phyloP scores from a whole-genome alignment of 1,140 invertebrate species.

The Brachionus sp. region DNA sequence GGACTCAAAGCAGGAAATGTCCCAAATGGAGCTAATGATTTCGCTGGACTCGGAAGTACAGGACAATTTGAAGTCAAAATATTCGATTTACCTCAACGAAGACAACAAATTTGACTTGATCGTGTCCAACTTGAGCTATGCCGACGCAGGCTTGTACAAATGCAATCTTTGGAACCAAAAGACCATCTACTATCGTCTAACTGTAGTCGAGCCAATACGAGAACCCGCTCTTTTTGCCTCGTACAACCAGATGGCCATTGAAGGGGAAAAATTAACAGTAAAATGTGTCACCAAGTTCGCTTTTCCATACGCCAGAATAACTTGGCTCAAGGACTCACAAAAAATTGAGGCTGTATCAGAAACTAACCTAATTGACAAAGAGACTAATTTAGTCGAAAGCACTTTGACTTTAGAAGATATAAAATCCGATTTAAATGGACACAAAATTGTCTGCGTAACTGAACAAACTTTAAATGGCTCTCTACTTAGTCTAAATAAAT shows the following conservation, averaged over 20 bases:
- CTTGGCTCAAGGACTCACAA: neutral
- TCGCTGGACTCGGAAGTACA: constrained; percentile 39
- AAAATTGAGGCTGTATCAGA: neutral
- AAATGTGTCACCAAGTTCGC: neutral
- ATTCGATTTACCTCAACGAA: constrained; percentile 13
- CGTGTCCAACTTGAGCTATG: neutral
- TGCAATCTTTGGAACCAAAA: constrained; percentile 43
- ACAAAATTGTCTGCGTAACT: neutral
- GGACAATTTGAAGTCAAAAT: constrained; percentile 38
- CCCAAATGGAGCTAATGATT: constrained; percentile 21
- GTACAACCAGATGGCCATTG: neutral
- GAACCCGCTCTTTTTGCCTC: neutral
- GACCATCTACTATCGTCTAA: constrained; percentile 34
- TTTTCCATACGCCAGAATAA: neutral
- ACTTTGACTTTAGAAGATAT: neutral
- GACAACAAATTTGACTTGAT: constrained; percentile 15
- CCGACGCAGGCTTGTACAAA: constrained; percentile 25
- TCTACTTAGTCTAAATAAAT: neutral
- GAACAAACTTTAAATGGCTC: neutral
- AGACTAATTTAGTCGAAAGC: constrained; percentile 29
- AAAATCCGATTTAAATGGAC: neutral
- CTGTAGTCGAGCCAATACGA: neutral
- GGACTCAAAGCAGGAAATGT: neutral
- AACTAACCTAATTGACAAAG: neutral
- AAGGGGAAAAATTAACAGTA: neutral